phyloP scores from a whole-genome alignment of 2,797 vertebrate genomes.

The Toxotes lorentzi region DNA sequence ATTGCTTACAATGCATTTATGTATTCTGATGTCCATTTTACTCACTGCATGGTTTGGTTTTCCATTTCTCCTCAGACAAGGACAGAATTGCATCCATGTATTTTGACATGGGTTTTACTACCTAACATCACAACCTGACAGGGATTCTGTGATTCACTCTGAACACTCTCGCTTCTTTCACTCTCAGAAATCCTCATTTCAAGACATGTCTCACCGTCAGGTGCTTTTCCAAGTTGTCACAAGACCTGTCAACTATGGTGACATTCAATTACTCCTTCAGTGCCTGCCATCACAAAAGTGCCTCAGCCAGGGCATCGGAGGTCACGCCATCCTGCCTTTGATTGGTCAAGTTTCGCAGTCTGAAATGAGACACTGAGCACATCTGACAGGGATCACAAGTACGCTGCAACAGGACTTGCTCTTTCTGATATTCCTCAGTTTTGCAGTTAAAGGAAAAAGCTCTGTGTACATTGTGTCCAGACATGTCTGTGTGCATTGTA shows the following conservation, averaged over 20 bases:
- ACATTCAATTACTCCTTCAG: constrained; percentile 78
- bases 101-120: constrained; percentile 14
- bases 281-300: constrained; percentile 59
- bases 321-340: constrained; percentile 51
- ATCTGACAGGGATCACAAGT: constrained; percentile 56
- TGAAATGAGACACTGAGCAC: constrained; percentile 64
- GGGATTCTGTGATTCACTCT: constrained; percentile 40
- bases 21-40: background rate
- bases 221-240: constrained; percentile 69
- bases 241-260: constrained; percentile 68
- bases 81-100: background rate
- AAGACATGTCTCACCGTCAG: constrained; percentile 56
- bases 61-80: background rate
- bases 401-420: constrained; percentile 29
- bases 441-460: constrained; percentile 28
- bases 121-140: constrained; percentile 35
- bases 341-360: constrained; percentile 62
- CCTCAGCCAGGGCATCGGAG: constrained; percentile 46
- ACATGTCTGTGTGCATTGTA: constrained; percentile 1
- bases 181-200: constrained; percentile 57
- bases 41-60: background rate
- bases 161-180: constrained; percentile 37
- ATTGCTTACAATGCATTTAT: constrained; percentile 3
- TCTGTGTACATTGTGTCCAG: background rate
- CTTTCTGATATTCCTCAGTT: constrained; percentile 26